A percentile compares a stretch with the other conserved stretches of the same genome.
Conservation (phyloP, 2,888 invertebrate genomes). For the Cremastinae sp. region DNA sequence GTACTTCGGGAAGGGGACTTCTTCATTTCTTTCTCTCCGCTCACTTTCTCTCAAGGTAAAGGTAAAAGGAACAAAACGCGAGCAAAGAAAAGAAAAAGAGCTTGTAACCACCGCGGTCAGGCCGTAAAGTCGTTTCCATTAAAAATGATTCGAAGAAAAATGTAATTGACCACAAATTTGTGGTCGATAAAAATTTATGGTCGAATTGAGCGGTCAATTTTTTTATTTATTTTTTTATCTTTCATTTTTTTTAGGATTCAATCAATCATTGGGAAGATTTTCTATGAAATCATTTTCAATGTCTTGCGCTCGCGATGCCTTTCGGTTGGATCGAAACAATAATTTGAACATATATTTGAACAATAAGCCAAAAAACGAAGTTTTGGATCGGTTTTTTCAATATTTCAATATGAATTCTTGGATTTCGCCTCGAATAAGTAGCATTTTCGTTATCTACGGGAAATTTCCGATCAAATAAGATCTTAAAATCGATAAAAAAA, state of each 20-base stretch:
- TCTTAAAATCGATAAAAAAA: too few species aligned
- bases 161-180: conserved; percentile 1
- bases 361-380: too few species aligned
- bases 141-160: conserved; percentile 19
- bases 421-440: too few species aligned
- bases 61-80: not conserved
- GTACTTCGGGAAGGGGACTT: conserved; percentile 41
- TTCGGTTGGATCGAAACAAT: too few species aligned
- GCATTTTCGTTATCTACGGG: too few species aligned
- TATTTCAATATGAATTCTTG: too few species aligned
- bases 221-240: not conserved
- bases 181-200: not conserved
- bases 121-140: conserved; percentile 8
- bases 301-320: too few species aligned
- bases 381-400: too few species aligned
- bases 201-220: not conserved
- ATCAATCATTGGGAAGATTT: not conserved
- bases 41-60: conserved; percentile 36
- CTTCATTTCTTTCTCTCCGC: conserved; percentile 64
- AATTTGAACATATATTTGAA: too few species aligned
- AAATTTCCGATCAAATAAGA: too few species aligned
- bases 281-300: too few species aligned
- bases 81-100: conserved; percentile 43
- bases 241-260: not conserved
- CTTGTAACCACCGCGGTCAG: conserved; percentile 27